Conservation (phyloP, 53 echinoderm and acorn worm genomes). For the Astropecten irregularis region DNA sequence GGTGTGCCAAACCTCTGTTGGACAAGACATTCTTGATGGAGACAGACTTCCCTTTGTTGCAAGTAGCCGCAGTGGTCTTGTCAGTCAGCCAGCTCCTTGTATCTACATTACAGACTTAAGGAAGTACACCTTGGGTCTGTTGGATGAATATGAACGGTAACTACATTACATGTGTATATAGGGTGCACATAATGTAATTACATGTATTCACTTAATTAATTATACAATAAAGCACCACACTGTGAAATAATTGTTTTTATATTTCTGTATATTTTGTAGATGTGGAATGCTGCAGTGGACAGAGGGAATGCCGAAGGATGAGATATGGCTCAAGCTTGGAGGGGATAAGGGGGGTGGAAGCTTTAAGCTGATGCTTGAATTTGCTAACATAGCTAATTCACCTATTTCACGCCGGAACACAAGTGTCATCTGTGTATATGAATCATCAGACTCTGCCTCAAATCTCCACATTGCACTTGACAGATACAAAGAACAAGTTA, state of each 20-base stretch:
- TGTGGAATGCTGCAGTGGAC: slow-evolving; percentile 17
- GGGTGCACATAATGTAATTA: not conserved
- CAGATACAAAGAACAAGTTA: not conserved
- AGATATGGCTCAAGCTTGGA: slow-evolving; percentile 60
- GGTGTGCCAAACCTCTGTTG: no score
- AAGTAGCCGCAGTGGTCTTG: not conserved
- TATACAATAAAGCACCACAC: not conserved
- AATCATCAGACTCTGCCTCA: not conserved
- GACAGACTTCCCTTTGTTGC: not conserved
- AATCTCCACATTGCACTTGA: not conserved
- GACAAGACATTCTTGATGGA: slow-evolving; percentile 5
- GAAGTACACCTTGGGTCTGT: slow-evolving; percentile 10
- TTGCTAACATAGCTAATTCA: slow-evolving; percentile 8
- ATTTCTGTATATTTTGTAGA: not conserved
- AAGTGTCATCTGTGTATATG: not conserved
- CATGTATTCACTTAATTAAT: not conserved
- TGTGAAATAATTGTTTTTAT: not conserved
- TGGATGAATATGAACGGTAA: slow-evolving; percentile 41
- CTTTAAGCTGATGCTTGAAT: slow-evolving; percentile 32
- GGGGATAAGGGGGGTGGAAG: slow-evolving; percentile 54
- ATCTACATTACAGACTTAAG: no score
- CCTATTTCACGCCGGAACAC: slow-evolving; percentile 36
- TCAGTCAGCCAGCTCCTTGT: no score
- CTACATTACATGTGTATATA: not conserved
- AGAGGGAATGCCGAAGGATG: not conserved